Conservation (phyloP, 2,888 invertebrate genomes). For the Adelphocoris suturalis region DNA sequence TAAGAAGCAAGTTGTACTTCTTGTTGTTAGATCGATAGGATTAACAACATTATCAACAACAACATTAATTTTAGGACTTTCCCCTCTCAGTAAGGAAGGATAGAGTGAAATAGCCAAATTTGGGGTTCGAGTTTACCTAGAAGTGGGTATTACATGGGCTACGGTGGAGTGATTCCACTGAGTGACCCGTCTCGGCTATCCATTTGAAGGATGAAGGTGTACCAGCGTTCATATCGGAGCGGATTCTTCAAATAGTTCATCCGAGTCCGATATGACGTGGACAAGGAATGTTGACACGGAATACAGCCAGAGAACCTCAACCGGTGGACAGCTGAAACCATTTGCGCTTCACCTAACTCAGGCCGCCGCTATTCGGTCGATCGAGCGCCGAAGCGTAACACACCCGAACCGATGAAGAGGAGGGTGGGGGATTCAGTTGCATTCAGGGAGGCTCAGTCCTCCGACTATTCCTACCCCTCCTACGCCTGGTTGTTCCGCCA, state of each 20-base stretch:
- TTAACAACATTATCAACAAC: too few species aligned
- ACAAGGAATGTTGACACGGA: not conserved
- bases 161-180: too few species aligned
- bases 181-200: too few species aligned
- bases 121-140: too few species aligned
- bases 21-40: too few species aligned
- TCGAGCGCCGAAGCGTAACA: slow-evolving; percentile 18
- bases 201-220: too few species aligned
- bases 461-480: not conserved
- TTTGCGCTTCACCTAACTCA: not conserved
- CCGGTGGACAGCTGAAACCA: not conserved
- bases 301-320: not conserved
- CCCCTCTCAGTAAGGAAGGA: too few species aligned
- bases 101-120: too few species aligned
- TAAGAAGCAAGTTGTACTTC: too few species aligned
- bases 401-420: not conserved
- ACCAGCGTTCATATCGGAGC: not conserved
- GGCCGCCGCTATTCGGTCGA: slow-evolving; percentile 2
- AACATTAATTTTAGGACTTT: too few species aligned
- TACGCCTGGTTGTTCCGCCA: slow-evolving; percentile 22
- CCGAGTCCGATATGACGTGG: not conserved
- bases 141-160: too few species aligned
- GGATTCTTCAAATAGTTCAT: not conserved
- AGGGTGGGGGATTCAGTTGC: slow-evolving; percentile 12
- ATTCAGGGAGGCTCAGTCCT: slow-evolving; percentile 20